Conservation (phyloP, 1,140 invertebrate species). For the Aradophagus sp. region DNA sequence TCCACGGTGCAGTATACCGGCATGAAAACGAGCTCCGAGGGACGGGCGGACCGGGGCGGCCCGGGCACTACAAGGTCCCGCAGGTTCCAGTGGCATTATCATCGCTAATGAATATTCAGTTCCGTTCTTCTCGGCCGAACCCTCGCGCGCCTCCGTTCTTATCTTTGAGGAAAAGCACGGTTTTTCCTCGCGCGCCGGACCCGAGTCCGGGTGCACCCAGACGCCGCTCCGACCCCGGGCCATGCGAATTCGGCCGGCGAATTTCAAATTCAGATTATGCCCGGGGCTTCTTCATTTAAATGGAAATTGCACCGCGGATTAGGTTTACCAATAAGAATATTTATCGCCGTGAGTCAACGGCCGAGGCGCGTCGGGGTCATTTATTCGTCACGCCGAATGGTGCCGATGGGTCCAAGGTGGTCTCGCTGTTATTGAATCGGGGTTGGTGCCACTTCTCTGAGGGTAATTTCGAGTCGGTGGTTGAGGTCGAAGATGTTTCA, state of each 20-base stretch:
- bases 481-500: too few species aligned
- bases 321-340: constrained; percentile 58
- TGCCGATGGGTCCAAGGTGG: too few species aligned
- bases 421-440: too few species aligned
- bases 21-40: constrained; percentile 48
- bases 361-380: too few species aligned
- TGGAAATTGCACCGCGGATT: constrained; percentile 47
- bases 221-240: too few species aligned
- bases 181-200: constrained; percentile 29
- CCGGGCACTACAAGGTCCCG: constrained; percentile 50
- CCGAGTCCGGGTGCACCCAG: too few species aligned
- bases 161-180: constrained; percentile 22
- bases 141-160: constrained; percentile 59
- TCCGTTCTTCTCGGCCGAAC: constrained; percentile 63
- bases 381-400: too few species aligned
- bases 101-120: constrained; percentile 72
- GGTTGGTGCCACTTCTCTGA: too few species aligned
- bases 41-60: constrained; percentile 19
- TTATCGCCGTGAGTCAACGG: too few species aligned
- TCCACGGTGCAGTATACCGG: constrained; percentile 39
- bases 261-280: constrained; percentile 39
- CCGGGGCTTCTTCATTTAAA: constrained; percentile 52
- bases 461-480: too few species aligned
- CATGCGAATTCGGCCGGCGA: too few species aligned
- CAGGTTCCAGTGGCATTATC: constrained; percentile 67